Evolutionary conservation across 37 sponge, comb jelly and placozoan genomes (phyloP), one percentile per base, ranked within the genome.

Genomic region (Hormiphora californensis): DNA sequence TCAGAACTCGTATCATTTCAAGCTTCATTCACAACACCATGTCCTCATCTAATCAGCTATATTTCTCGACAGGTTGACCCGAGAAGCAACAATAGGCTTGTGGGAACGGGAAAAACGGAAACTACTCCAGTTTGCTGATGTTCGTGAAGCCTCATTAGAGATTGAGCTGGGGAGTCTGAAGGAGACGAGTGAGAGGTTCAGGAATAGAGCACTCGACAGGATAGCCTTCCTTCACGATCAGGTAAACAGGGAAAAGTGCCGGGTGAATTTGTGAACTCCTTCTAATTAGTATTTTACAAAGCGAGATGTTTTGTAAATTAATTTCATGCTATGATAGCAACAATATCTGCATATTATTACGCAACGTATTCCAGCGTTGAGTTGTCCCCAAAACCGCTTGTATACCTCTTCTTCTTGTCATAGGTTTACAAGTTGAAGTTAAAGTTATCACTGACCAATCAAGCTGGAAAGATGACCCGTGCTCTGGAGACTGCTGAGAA

Each of bases 51-150:
- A 17, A 49, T 49, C 53, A 49, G 53, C 27, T 21, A 59, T 23
- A 23, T 27, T 59, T 27, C 7, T 59, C n/a, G 8, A 59, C 46
- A 73, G 44, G 44, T 28, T 73, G 23, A 40, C 81, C 5, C 81
- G 81, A 7, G 81, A 73, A 41, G 81, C 81, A 0, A 73, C 81
- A 37, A 73, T 73, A 27, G 81, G 81, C 1, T 28, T 73, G 12
- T 73, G 81, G 81, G 43, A 73, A 43, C 9, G 81, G 46, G 81
- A 73, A 17, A 73, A 73, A 46, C 40, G 43, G 81, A 73, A 73
- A 28, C 81, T 73, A 0, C 81, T 73, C 81, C 81, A 73, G 46
- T 73, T 73, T 73, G 81, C 81, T 41, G 81, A 73, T 28, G 81
- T 73, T 9, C 40, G 81, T 22, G 81, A 73, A 46, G 81, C 81